Conservation (phyloP, 2,113 vertebrate species). For the Nesoenas mayeri region DNA sequence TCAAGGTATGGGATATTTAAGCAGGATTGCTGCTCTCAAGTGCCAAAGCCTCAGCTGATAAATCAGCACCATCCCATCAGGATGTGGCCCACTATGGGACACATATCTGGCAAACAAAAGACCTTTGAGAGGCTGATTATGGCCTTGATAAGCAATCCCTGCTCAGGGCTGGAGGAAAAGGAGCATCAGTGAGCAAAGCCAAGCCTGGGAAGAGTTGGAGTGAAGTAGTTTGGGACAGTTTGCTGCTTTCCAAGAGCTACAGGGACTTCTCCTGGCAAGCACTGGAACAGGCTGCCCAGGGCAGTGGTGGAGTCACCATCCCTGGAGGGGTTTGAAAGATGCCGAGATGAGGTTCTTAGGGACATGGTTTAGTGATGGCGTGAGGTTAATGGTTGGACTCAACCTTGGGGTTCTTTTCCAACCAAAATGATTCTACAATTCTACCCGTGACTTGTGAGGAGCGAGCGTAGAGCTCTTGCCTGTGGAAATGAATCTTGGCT, state of each 20-base stretch:
- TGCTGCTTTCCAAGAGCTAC: background rate
- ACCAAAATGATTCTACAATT: too few species aligned
- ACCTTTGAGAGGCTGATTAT: background rate
- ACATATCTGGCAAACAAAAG: background rate
- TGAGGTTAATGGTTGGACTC: too few species aligned
- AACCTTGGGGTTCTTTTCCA: too few species aligned
- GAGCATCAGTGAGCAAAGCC: background rate
- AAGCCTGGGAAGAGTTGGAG: background rate
- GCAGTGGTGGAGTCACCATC: too few species aligned
- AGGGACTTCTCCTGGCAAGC: background rate
- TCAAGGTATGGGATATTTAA: fast-evolving
- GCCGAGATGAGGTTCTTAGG: too few species aligned
- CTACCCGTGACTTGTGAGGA: fast-evolving
- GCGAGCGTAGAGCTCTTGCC: background rate
- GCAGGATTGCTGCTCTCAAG: background rate
- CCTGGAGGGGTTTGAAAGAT: too few species aligned
- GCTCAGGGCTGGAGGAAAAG: background rate
- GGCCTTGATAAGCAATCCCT: background rate
- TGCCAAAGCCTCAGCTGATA: background rate
- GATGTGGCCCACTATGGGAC: background rate
- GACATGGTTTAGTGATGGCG: too few species aligned
- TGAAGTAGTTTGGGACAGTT: background rate
- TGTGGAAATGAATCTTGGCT: background rate
- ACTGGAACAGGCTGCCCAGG: too few species aligned
- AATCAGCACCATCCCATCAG: background rate